These are phyloP conservation scores for Cyprinella venusta DNA, from an alignment of 2,797 vertebrate species.

Conservation along the genomic window DNA sequence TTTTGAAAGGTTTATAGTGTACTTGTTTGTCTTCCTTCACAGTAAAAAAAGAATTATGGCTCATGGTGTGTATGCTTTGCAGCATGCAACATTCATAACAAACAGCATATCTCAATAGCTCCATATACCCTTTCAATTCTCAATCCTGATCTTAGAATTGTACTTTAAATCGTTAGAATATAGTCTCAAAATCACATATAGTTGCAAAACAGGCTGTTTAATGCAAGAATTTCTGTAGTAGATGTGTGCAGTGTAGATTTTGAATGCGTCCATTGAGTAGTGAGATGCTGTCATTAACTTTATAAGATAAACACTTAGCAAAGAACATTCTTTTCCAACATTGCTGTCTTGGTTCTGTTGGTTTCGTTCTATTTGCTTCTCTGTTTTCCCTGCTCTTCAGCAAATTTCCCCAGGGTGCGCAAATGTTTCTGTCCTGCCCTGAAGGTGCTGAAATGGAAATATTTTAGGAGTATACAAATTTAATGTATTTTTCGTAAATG, in stretches of 20 bases:
- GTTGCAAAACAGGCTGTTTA: neutral
- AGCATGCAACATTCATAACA: constrained; percentile 6
- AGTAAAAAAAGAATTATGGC: constrained; percentile 30
- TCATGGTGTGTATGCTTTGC: constrained; percentile 14
- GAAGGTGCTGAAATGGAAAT: constrained; percentile 26
- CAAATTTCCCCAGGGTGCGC: constrained; percentile 23
- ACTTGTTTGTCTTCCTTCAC: neutral
- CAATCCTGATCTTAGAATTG: neutral
- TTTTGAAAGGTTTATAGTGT: constrained; percentile 13
- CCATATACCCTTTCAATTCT: neutral
- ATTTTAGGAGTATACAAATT: constrained; percentile 12
- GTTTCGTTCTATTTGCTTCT: neutral
- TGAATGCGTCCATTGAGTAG: neutral
- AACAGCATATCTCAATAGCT: neutral
- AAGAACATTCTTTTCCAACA: neutral
- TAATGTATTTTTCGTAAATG: constrained; percentile 4
- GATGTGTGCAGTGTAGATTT: neutral
- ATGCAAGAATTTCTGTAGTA: neutral
- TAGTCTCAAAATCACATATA: neutral
- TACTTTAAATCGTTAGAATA: neutral
- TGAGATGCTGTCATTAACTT: neutral
- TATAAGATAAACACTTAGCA: neutral
- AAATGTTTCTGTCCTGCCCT: neutral
- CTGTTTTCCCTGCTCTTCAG: neutral
- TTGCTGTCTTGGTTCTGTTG: neutral